phyloP scores from a whole-genome alignment of 2,797 vertebrate genomes.

The Hephaestus fuliginosus region DNA sequence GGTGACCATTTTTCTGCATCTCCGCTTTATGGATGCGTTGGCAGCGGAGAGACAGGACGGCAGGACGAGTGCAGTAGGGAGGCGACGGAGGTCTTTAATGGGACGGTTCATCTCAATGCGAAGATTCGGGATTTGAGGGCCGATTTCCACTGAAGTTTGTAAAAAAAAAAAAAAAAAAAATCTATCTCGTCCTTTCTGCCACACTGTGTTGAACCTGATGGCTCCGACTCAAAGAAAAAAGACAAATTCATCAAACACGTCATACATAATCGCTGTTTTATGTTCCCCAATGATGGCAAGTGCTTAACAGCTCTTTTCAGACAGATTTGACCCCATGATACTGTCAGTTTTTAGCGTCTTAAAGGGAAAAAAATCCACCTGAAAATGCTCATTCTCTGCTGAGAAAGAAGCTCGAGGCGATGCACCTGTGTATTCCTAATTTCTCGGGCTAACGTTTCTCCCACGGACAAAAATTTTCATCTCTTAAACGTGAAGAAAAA shows the following conservation, averaged over 20 bases:
- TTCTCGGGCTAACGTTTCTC: not conserved
- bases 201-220: not conserved
- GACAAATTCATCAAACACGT: not conserved
- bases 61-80: not conserved
- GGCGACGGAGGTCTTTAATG: conserved; percentile 23
- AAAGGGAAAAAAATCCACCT: not conserved
- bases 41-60: not conserved
- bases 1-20: conserved; percentile 32
- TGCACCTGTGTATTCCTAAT: conserved; percentile 28
- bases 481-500: not conserved
- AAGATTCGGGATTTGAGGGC: not conserved
- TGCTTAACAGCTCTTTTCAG: not conserved
- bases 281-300: no score
- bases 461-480: not conserved
- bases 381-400: not conserved
- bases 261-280: not conserved
- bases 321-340: not conserved
- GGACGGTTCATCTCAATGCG: not conserved
- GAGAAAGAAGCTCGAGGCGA: not conserved
- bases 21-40: conserved; percentile 27
- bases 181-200: not conserved
- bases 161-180: not conserved
- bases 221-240: not conserved
- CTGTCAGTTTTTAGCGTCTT: not conserved
- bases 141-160: not conserved